Base-by-base conservation (phyloP, 2,113 vertebrate genomes). In the Gadus chalcogrammus region DNA sequence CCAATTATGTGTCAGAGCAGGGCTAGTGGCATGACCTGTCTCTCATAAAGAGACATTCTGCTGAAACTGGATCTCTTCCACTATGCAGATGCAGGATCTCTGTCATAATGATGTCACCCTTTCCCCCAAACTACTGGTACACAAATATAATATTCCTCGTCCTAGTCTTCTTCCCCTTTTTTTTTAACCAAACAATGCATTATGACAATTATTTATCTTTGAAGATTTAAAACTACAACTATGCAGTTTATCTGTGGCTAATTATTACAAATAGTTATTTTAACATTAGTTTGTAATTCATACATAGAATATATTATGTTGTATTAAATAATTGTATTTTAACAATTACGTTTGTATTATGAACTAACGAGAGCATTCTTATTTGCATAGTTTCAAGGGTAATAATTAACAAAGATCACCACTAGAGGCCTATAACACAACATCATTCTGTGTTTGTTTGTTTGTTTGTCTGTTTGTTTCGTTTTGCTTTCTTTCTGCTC, bases 1-100 rank as follows among this genome's bases (percentile, higher is more conserved):
- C 82, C 92, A 92, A 93, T 93, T 93, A 92, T 77, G 77, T 92
- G 90, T 92, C 91, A 90, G 89, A 79, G 82, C 75, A 84, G 80
- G 88, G 86, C 89, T 88, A 76, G 80, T 87, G 90, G 90, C 81
- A 68, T 91, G 92, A 93, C 91, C 92, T 84, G 90, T 79, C 85
- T 84, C 87, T 86, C 82, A 76, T 84, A 85, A 78, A 89, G 86
- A 87, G 88, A 90, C 86, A 82, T 87, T 91, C 76, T 75, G 76
- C 75, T 82, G 91, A 92, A 92, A 93, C 89, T 86, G 77, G 92
- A 92, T 93, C 88, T 90, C 88, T 69, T 84, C 66, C 79, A 76
- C 76, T 76, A 84, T 83, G 89, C 79, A 88, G 81, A 88, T 90
- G 87, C 79, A 79, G 74, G 84, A 78, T 82, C 77, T 82, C 78